These are phyloP conservation scores for Brachyalestes nurse DNA, from an alignment of 2,797 vertebrate genomes.

Conservation along the genomic window DNA sequence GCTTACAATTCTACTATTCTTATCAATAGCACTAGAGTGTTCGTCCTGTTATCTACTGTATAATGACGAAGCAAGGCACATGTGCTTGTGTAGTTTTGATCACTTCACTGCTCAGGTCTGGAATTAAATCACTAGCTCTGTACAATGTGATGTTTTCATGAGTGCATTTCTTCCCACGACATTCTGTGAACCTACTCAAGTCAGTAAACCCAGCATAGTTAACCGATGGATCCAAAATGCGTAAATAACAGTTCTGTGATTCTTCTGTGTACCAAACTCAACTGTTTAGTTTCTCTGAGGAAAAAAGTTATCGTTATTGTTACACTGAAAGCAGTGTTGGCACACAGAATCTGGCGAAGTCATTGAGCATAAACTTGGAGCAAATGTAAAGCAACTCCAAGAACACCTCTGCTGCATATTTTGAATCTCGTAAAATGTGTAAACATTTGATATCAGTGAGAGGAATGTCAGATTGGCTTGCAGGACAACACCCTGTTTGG, in stretches of 20 bases:
- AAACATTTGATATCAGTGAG: slow-evolving; percentile 45
- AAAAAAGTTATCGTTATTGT: background rate
- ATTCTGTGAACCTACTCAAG: background rate
- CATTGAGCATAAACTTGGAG: background rate
- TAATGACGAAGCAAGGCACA: background rate
- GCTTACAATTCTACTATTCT: background rate
- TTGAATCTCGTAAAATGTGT: slow-evolving; percentile 29
- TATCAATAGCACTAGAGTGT: background rate
- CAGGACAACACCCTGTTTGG: slow-evolving; percentile 46
- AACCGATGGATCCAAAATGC: slow-evolving; percentile 72
- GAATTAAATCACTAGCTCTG: background rate
- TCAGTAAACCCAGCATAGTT: slow-evolving; percentile 52
- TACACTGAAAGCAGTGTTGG: background rate
- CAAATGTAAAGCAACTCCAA: slow-evolving; percentile 3
- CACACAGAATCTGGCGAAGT: background rate
- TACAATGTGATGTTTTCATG: background rate
- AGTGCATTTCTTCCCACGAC: background rate
- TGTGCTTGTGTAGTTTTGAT: background rate
- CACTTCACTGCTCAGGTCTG: background rate
- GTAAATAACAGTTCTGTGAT: slow-evolving; percentile 56
- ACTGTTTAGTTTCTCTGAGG: no score
- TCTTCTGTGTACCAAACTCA: background rate
- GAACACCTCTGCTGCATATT: slow-evolving; percentile 12
- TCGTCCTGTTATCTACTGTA: background rate
- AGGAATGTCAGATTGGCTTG: slow-evolving; percentile 24